Evolutionary conservation across 2,113 vertebrate genomes (phyloP).

Genomic region (Silurus asotus): DNA sequence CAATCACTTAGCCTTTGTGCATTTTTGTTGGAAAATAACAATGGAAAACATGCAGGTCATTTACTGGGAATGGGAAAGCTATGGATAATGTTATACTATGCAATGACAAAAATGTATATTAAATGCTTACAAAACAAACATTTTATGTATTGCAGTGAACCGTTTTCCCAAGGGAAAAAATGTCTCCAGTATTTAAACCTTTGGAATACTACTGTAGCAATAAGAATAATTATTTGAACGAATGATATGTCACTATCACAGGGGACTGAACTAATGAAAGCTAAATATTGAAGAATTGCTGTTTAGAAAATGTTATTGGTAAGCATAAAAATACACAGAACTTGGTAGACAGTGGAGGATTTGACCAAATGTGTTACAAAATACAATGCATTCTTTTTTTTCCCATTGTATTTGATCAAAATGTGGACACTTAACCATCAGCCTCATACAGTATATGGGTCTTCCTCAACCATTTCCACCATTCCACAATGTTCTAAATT

Average conservation of each 20-base stretch:
- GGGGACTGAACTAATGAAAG: not conserved
- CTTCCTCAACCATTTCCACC: not conserved
- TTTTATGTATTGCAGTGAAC: not conserved
- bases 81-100: not conserved
- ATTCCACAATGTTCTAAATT: not conserved
- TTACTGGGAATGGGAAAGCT: not conserved
- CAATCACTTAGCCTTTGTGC: not conserved
- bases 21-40: not conserved
- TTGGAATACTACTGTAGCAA: not conserved
- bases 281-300: not conserved
- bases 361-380: not conserved
- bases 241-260: not conserved
- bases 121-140: not conserved
- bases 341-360: not conserved
- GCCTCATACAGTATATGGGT: not conserved
- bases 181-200: not conserved
- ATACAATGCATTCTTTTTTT: not conserved
- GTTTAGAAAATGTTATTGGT: not conserved
- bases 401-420: not conserved
- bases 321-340: not conserved
- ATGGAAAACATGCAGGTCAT: not conserved
- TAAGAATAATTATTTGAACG: not conserved
- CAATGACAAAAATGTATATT: not conserved
- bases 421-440: not conserved
- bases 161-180: not conserved